These are phyloP conservation scores for Hypomesus transpacificus DNA, from an alignment of 2,113 vertebrate genomes.

Conservation along the genomic window DNA sequence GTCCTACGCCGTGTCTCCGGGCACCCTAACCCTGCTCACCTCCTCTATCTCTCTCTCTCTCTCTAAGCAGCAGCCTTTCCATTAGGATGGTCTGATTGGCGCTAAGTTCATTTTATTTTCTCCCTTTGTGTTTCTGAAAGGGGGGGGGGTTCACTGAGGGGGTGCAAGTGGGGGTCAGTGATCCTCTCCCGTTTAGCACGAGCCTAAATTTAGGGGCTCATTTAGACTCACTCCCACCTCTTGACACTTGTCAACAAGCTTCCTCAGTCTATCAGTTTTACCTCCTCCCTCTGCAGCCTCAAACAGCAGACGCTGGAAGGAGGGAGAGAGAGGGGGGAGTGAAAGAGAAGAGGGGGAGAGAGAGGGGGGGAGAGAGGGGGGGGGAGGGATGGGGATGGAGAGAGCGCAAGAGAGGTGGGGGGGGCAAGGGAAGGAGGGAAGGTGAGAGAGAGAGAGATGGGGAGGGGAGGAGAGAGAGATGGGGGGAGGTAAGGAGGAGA, in stretches of 20 bases:
- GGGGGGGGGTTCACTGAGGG: conserved; percentile 49
- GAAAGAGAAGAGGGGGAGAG: background rate
- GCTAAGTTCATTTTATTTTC: conserved; percentile 42
- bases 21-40: conserved; percentile 20
- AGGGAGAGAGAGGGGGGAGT: conserved; percentile 55
- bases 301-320: conserved; percentile 92
- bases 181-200: conserved; percentile 82
- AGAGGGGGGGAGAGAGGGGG: background rate
- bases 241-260: conserved; percentile 90
- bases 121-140: conserved; percentile 16
- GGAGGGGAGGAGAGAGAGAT: conserved; percentile 73
- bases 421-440: background rate
- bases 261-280: conserved; percentile 89
- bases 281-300: conserved; percentile 92
- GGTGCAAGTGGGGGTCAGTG: conserved; percentile 72
- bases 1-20: conserved; percentile 54
- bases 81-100: conserved; percentile 20
- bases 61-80: conserved; percentile 41
- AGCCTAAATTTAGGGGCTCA: conserved; percentile 90
- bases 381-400: background rate
- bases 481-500: background rate
- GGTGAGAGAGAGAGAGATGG: background rate
- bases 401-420: background rate
- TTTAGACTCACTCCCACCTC: conserved; percentile 95
- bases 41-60: conserved; percentile 39